Conservation (phyloP, 2,888 invertebrate species). For the Disparrhopalites patrizii region DNA sequence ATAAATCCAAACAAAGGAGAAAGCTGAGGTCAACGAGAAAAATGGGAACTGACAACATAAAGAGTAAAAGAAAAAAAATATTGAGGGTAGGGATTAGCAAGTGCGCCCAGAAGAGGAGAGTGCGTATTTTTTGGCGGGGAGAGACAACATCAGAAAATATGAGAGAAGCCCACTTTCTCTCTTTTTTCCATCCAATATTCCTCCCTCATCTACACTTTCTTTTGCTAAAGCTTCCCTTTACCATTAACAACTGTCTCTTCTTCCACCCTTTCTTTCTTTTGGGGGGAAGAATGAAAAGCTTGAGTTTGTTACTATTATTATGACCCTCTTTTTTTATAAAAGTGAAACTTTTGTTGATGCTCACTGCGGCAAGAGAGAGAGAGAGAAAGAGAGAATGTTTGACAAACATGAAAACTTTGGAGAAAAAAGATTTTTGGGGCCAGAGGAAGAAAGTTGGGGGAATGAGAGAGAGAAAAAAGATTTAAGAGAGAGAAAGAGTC, state of each 20-base stretch:
- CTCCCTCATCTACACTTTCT: neutral
- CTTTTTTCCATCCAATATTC: neutral
- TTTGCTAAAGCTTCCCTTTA: neutral
- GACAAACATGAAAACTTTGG: constrained; percentile 21
- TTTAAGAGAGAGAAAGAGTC: neutral
- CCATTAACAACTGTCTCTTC: too few species aligned
- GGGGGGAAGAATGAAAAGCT: constrained; percentile 3
- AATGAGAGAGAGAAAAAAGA: neutral
- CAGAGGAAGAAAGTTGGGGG: neutral
- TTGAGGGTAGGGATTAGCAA: constrained; percentile 19
- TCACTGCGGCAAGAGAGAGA: constrained; percentile 6
- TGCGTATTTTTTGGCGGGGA: constrained; percentile 1
- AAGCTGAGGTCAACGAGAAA: constrained; percentile 2
- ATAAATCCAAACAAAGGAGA: neutral
- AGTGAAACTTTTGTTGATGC: too few species aligned
- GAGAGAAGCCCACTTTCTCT: neutral
- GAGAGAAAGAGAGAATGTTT: constrained; percentile 20
- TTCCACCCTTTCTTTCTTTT: too few species aligned
- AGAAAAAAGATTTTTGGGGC: neutral
- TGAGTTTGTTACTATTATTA: neutral
- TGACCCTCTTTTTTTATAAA: too few species aligned
- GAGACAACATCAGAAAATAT: constrained; percentile 4
- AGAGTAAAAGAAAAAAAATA: neutral
- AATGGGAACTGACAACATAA: neutral
- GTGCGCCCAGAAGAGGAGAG: constrained; percentile 20